Percentiles rank a stretch among this genome's conserved stretches.
Evolutionary conservation across 1,140 invertebrate genomes (phyloP).

Genomic region (Zaprionus kolodkinae): DNA sequence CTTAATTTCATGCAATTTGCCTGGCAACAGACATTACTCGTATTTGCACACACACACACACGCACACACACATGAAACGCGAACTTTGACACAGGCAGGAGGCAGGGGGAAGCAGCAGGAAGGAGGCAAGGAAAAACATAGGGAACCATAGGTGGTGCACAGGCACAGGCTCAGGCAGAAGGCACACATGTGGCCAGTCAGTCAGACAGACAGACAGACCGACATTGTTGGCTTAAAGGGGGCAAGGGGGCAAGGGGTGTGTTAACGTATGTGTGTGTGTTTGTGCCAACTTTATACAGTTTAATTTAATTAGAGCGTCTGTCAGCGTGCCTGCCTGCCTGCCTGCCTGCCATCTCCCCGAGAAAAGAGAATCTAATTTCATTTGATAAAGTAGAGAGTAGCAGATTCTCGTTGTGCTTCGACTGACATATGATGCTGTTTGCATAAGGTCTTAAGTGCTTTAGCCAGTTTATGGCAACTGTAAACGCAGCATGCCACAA

Average conservation of each 20-base stretch:
- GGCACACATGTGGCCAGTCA: conserved; percentile 45
- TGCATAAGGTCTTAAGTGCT: conserved; percentile 53
- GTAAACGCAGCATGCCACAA: conserved; percentile 46
- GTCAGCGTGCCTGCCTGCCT: conserved; percentile 37
- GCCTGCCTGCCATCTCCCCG: conserved; percentile 25
- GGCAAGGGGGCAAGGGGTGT: neutral
- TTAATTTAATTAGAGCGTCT: conserved; percentile 75
- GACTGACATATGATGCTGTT: conserved; percentile 61
- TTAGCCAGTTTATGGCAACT: conserved; percentile 43
- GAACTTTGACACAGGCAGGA: conserved; percentile 64
- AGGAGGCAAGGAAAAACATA: neutral
- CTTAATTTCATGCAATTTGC: conserved; percentile 67
- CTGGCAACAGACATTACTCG: conserved; percentile 53
- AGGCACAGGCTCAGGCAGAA: no score
- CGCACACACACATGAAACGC: conserved; percentile 36
- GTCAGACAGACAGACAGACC: conserved; percentile 27
- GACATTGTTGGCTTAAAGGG: neutral
- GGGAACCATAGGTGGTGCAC: conserved; percentile 16
- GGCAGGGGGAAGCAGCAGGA: neutral
- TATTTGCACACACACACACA: conserved; percentile 44
- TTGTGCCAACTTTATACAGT: conserved; percentile 63
- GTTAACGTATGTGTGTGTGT: conserved; percentile 14
- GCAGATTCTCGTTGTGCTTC: conserved; percentile 22
- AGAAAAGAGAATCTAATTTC: conserved; percentile 66
- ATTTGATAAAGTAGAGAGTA: conserved; percentile 48